Evolutionary conservation across 2,888 invertebrate genomes (phyloP), one percentile per base, ranked within the genome.

Genomic region (Rhorus exstirpatorius): DNA sequence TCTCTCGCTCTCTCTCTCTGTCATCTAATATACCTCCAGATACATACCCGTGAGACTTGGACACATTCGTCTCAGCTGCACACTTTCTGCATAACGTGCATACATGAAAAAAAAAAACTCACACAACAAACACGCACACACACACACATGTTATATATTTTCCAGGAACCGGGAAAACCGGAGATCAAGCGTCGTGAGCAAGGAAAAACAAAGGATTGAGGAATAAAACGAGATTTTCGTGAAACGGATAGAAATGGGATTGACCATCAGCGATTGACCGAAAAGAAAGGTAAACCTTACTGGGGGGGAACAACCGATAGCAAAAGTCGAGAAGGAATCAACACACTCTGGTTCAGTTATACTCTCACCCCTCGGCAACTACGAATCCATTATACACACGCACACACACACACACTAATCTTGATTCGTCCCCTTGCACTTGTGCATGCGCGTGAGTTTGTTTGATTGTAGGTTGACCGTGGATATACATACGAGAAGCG

Each of bases 1-100:
- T 24, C 41, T 55, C 53, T 79, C n/a, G n/a, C n/a, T n/a, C n/a
- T n/a, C n/a, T n/a, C n/a, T n/a, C n/a, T n/a, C n/a, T n/a, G n/a
- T n/a, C 68, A 75, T 70, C 75, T 61, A 71, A 65, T 71, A 71
- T 60, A 71, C 19, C n/a, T n/a, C 35, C 17, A 14, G 38, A 70
- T 72, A 35, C 21, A 67, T 38, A 60, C 51, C 55, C 74, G 61
- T 58, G 79, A 53, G 67, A 78, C 51, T 81, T 68, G 78, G 74
- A 74, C 72, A 74, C 72, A 78, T 81, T 63, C 81, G 72, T 67
- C 63, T 65, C 63, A 31, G 31, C 53, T n/a, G 41, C 51, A 26
- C 53, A 53, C 12, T 38, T 14, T n/a, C 24, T 21, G n/a, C 1
- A 17, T 17, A 63, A 51, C 61, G 14, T 19, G 38, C 41, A 41